phyloP scores from a whole-genome alignment of 2,797 vertebrate genomes.

The Podargus strigoides region DNA sequence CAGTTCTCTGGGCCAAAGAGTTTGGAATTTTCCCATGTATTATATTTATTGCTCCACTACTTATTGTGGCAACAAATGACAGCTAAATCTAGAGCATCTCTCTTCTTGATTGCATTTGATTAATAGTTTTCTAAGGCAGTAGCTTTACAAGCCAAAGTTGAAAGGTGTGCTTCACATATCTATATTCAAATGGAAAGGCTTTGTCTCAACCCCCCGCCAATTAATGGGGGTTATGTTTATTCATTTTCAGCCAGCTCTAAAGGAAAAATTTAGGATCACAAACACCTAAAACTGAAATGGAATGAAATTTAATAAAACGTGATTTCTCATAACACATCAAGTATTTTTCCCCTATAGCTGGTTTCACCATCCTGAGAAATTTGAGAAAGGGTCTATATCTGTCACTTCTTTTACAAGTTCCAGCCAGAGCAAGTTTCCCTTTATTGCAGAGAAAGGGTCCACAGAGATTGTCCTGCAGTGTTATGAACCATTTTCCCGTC shows the following conservation, averaged over 20 bases:
- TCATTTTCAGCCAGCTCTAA: background rate
- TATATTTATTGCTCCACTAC: background rate
- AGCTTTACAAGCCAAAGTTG: background rate
- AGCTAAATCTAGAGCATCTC: background rate
- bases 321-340: background rate
- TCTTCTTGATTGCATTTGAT: background rate
- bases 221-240: background rate
- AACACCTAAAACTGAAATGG: background rate
- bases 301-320: background rate
- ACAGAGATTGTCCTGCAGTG: background rate
- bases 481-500: background rate
- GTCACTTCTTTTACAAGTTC: background rate
- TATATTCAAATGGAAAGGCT: background rate
- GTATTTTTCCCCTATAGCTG: background rate
- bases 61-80: background rate
- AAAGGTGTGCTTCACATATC: background rate
- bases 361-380: background rate
- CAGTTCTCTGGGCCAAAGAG: background rate
- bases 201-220: background rate
- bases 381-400: background rate
- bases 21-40: background rate
- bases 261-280: background rate
- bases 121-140: background rate
- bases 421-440: background rate
- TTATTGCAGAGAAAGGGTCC: background rate